Conservation (phyloP, 2,888 invertebrate genomes). For the Augiades crinisus region DNA sequence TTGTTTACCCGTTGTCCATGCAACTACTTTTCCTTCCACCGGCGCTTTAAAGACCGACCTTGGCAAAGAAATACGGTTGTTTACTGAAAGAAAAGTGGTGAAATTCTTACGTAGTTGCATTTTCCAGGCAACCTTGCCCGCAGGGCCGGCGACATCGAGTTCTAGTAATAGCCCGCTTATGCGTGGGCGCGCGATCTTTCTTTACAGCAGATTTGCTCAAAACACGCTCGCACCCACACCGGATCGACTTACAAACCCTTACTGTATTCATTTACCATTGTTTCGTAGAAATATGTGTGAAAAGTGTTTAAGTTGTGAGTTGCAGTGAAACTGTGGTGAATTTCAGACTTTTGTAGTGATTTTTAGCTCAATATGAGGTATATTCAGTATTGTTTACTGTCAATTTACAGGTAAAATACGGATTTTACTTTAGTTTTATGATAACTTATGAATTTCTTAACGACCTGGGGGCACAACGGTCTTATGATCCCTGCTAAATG, state of each 20-base stretch:
- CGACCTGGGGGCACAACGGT: too few species aligned
- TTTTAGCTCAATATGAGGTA: conserved; percentile 52
- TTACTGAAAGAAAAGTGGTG: conserved; percentile 3
- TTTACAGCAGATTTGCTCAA: conserved; percentile 64
- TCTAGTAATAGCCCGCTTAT: conserved; percentile 65
- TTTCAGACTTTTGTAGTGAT: conserved; percentile 35
- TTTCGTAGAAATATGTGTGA: conserved; percentile 26
- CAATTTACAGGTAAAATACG: conserved; percentile 66
- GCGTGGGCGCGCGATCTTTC: conserved; percentile 74
- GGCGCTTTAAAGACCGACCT: not conserved
- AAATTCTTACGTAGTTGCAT: conserved; percentile 14
- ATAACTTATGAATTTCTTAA: too few species aligned
- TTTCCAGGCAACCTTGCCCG: conserved; percentile 72
- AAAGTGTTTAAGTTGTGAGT: conserved; percentile 1
- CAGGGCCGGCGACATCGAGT: conserved; percentile 67
- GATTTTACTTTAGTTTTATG: too few species aligned
- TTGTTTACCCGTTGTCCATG: not conserved
- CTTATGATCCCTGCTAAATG: too few species aligned
- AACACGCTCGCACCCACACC: conserved; percentile 54
- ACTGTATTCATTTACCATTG: conserved; percentile 33
- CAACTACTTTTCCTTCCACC: too few species aligned
- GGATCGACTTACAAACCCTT: conserved; percentile 63
- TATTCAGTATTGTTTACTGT: conserved; percentile 64
- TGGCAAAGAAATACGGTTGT: not conserved
- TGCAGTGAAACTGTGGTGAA: conserved; percentile 18